A percentile compares a stretch with the other conserved stretches of the same genome.
Evolutionary conservation across 1,140 invertebrate genomes (phyloP).

Genomic region (Hyles vespertilio): DNA sequence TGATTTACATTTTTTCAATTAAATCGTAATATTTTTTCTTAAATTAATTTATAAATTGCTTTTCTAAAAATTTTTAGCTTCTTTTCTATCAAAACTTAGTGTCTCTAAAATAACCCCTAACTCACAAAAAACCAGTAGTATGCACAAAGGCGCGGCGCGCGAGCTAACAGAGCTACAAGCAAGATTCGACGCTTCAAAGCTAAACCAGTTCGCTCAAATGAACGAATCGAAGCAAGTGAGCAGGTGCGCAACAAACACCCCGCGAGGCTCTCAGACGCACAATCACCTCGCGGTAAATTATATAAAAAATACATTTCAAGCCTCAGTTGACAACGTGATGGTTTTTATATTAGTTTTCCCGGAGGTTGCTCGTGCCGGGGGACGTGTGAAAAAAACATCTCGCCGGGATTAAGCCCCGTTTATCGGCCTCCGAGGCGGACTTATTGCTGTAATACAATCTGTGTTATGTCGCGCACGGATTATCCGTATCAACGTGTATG

Average conservation of each 20-base stretch:
- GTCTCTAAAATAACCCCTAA: no score
- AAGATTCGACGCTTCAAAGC: no score
- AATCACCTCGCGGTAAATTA: slow-evolving; percentile 71
- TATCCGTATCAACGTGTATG: slow-evolving; percentile 54
- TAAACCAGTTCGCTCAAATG: no score
- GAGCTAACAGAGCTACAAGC: no score
- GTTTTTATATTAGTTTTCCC: slow-evolving; percentile 75
- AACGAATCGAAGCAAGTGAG: not conserved
- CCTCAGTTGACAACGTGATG: slow-evolving; percentile 68
- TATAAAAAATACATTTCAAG: slow-evolving; percentile 76
- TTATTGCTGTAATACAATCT: slow-evolving; percentile 73
- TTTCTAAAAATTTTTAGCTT: no score
- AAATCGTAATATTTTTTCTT: no score
- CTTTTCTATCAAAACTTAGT: no score
- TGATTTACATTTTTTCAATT: no score
- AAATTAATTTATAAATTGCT: no score
- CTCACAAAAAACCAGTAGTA: no score
- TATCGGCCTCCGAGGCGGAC: slow-evolving; percentile 60
- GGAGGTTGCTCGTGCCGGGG: slow-evolving; percentile 44
- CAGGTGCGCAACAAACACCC: not conserved
- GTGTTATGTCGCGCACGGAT: slow-evolving; percentile 66
- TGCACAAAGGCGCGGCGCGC: no score
- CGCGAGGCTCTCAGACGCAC: slow-evolving; percentile 38
- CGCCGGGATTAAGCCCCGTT: slow-evolving; percentile 59
- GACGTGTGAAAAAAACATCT: slow-evolving; percentile 68